phyloP scores from a whole-genome alignment of 1,140 invertebrate species.

The Ephestia elutella region DNA sequence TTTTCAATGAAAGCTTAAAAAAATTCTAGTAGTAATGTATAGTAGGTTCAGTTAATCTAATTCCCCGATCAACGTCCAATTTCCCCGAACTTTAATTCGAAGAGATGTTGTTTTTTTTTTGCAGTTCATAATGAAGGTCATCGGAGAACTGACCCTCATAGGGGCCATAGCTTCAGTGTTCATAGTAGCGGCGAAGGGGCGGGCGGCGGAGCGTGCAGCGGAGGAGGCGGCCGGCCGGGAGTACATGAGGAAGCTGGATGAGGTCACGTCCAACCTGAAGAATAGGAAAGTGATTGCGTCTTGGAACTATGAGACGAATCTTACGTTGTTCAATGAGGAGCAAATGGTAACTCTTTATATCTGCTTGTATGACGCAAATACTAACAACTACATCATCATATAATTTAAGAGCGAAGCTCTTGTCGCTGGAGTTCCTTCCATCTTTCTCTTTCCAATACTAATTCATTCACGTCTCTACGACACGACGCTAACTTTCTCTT shows the following conservation, averaged over 20 bases:
- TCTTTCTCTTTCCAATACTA: too few species aligned
- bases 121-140: constrained; percentile 58
- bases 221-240: constrained; percentile 76
- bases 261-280: constrained; percentile 68
- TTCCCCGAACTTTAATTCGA: too few species aligned
- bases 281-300: constrained; percentile 74
- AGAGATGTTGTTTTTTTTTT: neutral
- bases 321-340: constrained; percentile 81
- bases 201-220: constrained; percentile 67
- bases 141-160: constrained; percentile 56
- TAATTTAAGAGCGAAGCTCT: too few species aligned
- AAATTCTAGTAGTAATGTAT: too few species aligned
- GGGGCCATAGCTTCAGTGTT: constrained; percentile 67
- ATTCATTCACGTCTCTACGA: too few species aligned
- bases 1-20: too few species aligned
- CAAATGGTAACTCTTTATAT: constrained; percentile 58
- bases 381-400: too few species aligned
- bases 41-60: too few species aligned
- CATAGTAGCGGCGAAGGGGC: constrained; percentile 65
- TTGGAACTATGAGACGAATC: constrained; percentile 84
- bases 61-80: too few species aligned
- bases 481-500: too few species aligned
- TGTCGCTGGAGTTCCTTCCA: too few species aligned
- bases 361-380: neutral
- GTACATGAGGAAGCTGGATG: constrained; percentile 76